These are phyloP conservation scores for Polypedilum vanderplanki DNA, from an alignment of 1,140 invertebrate species.

Conservation along the genomic window DNA sequence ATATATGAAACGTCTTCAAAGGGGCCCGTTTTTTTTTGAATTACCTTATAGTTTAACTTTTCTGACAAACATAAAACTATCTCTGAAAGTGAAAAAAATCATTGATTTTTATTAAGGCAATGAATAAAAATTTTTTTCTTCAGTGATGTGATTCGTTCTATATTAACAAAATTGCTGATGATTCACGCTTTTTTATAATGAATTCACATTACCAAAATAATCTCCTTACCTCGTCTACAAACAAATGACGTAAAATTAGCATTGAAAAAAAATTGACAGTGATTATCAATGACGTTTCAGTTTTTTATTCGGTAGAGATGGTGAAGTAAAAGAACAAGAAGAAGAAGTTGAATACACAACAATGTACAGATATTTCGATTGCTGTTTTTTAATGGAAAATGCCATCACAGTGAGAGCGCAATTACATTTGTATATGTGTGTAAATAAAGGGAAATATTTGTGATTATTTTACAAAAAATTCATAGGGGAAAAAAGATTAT, in stretches of 20 bases:
- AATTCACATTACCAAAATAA: not conserved
- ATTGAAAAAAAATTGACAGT: not conserved
- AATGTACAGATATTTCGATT: too few relatives aligned
- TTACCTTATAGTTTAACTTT: too few relatives aligned
- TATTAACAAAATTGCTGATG: not conserved
- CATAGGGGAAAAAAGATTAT: not conserved
- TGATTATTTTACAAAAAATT: constrained; percentile 10
- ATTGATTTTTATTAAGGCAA: not conserved
- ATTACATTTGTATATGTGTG: not conserved
- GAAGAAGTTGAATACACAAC: not conserved
- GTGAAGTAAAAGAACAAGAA: not conserved
- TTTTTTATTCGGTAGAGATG: not conserved
- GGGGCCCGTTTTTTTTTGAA: too few relatives aligned
- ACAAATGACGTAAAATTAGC: not conserved
- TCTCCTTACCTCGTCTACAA: not conserved
- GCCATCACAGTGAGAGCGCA: not conserved
- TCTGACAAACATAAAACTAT: not conserved
- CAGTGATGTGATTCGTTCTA: not conserved
- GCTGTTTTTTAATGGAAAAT: not conserved
- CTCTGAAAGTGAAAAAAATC: too few relatives aligned
- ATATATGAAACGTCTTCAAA: too few relatives aligned
- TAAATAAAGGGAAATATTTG: not conserved
- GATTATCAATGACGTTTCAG: too few relatives aligned
- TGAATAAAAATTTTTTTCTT: not conserved
- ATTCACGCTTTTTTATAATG: not conserved